phyloP scores from a whole-genome alignment of 2,797 vertebrate species.

The Argyrosomus regius region DNA sequence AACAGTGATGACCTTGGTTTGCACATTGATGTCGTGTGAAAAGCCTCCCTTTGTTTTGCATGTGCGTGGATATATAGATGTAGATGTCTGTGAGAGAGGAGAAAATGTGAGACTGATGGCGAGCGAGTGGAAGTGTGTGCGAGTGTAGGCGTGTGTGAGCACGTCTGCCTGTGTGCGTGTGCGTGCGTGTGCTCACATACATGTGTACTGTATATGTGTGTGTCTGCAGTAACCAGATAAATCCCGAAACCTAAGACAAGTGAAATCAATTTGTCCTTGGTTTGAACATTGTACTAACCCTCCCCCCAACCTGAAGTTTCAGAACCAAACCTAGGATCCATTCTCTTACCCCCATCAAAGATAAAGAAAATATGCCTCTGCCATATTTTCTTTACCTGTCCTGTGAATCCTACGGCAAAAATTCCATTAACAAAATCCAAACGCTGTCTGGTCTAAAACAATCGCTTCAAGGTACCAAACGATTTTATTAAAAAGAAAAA shows the following conservation, averaged over 20 bases:
- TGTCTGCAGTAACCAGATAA: constrained; percentile 86
- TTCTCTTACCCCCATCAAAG: constrained; percentile 90
- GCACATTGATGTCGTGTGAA: constrained; percentile 86
- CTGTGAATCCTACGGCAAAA: constrained; percentile 84
- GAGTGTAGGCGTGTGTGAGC: constrained; percentile 29
- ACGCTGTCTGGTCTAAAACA: constrained; percentile 81
- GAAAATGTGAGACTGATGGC: constrained; percentile 45
- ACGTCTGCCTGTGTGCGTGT: constrained; percentile 39
- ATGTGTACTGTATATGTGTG: constrained; percentile 78
- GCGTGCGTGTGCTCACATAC: constrained; percentile 34
- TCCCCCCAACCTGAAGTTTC: constrained; percentile 83
- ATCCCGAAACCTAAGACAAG: constrained; percentile 87
- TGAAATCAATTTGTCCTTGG: constrained; percentile 88
- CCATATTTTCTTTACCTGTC: constrained; percentile 90
- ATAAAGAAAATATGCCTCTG: constrained; percentile 89
- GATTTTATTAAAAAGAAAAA: constrained; percentile 28
- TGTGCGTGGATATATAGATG: constrained; percentile 76
- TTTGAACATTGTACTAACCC: constrained; percentile 90
- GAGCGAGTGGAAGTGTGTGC: constrained; percentile 16
- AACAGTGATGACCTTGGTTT: constrained; percentile 86
- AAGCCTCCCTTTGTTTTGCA: constrained; percentile 84
- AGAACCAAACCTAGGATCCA: constrained; percentile 85
- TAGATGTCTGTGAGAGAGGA: constrained; percentile 64
- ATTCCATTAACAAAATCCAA: constrained; percentile 80
- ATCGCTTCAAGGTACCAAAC: constrained; percentile 71